phyloP scores from a whole-genome alignment of 2,888 invertebrate genomes.

The Hydriomena furcata region DNA sequence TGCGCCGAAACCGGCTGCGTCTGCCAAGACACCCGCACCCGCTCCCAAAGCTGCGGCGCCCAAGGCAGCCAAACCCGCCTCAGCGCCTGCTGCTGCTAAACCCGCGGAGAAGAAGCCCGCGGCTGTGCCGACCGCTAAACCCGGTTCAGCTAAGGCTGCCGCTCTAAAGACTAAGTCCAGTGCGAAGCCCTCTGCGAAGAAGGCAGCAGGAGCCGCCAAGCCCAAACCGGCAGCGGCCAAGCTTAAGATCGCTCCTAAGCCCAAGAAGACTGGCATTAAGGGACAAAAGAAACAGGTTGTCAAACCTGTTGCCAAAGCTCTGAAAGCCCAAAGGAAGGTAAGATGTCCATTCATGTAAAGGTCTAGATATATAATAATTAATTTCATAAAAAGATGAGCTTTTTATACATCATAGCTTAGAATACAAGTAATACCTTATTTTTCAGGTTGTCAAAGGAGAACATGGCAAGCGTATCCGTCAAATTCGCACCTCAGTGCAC shows the following conservation, averaged over 20 bases:
- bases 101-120: slow-evolving; percentile 73
- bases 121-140: slow-evolving; percentile 71
- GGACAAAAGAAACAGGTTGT: slow-evolving; percentile 78
- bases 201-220: slow-evolving; percentile 75
- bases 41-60: slow-evolving; percentile 78
- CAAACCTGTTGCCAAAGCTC: slow-evolving; percentile 88
- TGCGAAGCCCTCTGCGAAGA: slow-evolving; percentile 79
- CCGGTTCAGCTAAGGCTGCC: slow-evolving; percentile 80
- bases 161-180: slow-evolving; percentile 77
- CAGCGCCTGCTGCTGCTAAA: slow-evolving; percentile 74
- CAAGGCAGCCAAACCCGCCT: slow-evolving; percentile 71
- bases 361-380: no score
- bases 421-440: slow-evolving; percentile 20
- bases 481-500: slow-evolving; percentile 97
- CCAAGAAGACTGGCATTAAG: slow-evolving; percentile 82
- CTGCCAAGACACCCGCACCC: slow-evolving; percentile 69
- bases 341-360: no score
- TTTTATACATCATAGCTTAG: no score
- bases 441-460: slow-evolving; percentile 94
- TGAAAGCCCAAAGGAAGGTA: slow-evolving; percentile 94
- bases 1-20: slow-evolving; percentile 64
- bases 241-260: slow-evolving; percentile 79
- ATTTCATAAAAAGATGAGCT: no score
- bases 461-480: slow-evolving; percentile 93
- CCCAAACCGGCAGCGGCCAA: slow-evolving; percentile 77